phyloP scores from a whole-genome alignment of 1,140 invertebrate species.

The Telenomus remus region DNA sequence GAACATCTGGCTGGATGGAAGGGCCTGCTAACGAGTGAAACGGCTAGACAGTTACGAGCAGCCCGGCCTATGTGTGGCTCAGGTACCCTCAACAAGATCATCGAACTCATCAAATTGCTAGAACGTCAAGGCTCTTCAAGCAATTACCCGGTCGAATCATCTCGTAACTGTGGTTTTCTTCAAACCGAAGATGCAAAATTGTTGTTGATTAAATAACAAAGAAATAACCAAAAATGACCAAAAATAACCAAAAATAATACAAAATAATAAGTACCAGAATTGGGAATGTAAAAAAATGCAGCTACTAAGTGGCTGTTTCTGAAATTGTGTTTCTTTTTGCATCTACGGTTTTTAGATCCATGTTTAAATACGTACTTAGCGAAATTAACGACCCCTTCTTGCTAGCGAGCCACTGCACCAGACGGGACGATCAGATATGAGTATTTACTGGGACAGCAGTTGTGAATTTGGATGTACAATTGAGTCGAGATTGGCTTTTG shows the following conservation, averaged over 20 bases:
- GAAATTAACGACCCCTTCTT: constrained; percentile 66
- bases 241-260: too few relatives aligned
- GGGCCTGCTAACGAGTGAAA: constrained; percentile 73
- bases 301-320: too few relatives aligned
- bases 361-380: constrained; percentile 70
- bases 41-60: constrained; percentile 73
- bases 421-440: constrained; percentile 49
- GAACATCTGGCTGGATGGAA: constrained; percentile 72
- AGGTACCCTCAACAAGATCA: constrained; percentile 72
- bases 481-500: background rate
- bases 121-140: constrained; percentile 56
- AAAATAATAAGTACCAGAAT: too few relatives aligned
- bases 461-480: background rate
- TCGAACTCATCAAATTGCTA: constrained; percentile 60
- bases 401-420: constrained; percentile 72
- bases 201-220: background rate
- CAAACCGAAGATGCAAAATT: constrained; percentile 45
- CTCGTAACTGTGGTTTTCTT: constrained; percentile 61
- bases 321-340: too few relatives aligned
- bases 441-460: constrained; percentile 45
- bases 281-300: too few relatives aligned
- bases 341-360: constrained; percentile 64
- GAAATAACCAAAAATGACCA: background rate
- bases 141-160: constrained; percentile 59
- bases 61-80: constrained; percentile 73